Conservation (phyloP, 2,113 vertebrate species). For the Microcebus jonahi region DNA sequence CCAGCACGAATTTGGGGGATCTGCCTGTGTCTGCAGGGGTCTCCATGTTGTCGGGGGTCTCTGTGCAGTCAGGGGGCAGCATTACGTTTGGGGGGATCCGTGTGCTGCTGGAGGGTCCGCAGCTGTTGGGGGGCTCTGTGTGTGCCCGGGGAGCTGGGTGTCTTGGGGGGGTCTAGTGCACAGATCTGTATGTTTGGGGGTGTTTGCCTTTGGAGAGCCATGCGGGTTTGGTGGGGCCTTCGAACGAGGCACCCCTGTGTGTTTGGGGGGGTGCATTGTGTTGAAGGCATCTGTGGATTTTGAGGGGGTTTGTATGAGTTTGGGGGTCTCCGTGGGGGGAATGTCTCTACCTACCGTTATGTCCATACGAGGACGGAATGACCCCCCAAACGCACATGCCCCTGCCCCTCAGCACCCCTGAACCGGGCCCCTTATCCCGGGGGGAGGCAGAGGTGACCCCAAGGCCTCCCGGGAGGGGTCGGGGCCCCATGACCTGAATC, state of each 20-base stretch:
- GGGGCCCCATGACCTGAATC: background rate
- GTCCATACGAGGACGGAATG: background rate
- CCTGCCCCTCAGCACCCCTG: background rate
- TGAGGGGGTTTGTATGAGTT: background rate
- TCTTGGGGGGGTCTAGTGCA: background rate
- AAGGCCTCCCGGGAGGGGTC: background rate
- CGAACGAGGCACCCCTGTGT: background rate
- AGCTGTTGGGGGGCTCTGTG: too few relatives aligned
- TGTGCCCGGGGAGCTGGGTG: background rate
- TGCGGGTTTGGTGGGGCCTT: background rate
- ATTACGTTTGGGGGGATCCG: background rate
- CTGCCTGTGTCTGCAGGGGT: background rate
- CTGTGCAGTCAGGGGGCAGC: background rate
- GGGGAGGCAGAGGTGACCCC: background rate
- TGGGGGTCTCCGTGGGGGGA: background rate
- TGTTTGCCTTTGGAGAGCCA: background rate
- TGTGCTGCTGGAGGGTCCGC: background rate
- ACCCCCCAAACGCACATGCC: accelerated
- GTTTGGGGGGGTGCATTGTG: background rate
- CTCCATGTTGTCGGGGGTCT: background rate
- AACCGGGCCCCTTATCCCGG: background rate
- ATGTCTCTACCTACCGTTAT: background rate
- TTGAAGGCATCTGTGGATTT: background rate
- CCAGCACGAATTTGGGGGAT: background rate
- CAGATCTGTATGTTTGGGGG: background rate